Percentiles rank a stretch among this genome's conserved stretches.
Conservation (phyloP, 2,113 vertebrate genomes). For the Bos taurus region ARS-UCD2.0 NC_037333.1:29214001-29214500, state of each 20-base stretch:
- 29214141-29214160: not conserved
- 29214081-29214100: not conserved
- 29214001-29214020: not conserved
- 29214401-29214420: not conserved
- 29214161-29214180: not conserved
- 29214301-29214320: not conserved
- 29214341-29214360: not conserved
- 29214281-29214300: not conserved
- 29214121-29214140: not conserved
- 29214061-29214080: not conserved
- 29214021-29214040: not conserved
- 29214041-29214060: not conserved
- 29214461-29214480: not conserved
- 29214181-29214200: not conserved
- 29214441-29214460: not conserved
- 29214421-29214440: not conserved
- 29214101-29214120: not conserved
- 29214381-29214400: not conserved
- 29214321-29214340: not conserved
- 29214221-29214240: not conserved
- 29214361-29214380: not conserved
- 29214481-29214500: not conserved
- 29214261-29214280: not conserved
- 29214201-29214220: slow-evolving; percentile 5
- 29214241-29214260: not conserved